Evolutionary conservation across 2,797 vertebrate species (phyloP), one percentile per base, ranked within the genome.

Genomic region (Sebastes dallii): DNA sequence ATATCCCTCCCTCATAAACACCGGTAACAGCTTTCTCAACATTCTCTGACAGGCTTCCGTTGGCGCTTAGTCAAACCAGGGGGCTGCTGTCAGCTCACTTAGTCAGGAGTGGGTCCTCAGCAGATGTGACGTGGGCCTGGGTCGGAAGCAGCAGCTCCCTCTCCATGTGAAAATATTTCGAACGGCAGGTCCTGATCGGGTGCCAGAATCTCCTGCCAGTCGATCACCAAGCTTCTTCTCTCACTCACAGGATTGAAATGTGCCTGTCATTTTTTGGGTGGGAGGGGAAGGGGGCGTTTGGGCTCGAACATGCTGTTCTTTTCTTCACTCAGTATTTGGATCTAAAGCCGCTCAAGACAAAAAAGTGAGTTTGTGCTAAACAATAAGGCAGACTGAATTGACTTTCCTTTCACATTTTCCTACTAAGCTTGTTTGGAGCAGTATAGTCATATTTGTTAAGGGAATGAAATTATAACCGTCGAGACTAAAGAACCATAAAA

Each of bases 61-160:
- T 74, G 66, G 84, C 58, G 54, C 74, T 83, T 81, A 78, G 84
- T 90, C 91, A 89, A 77, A 90, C 81, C 46, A 65, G 54, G 80
- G 66, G 70, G 80, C 46, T 83, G 73, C 85, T 87, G 90, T 91
- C 83, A 82, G 68, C 81, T 89, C 77, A 80, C 72, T 85, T 80
- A 77, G 86, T 90, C 87, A 88, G 86, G 71, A 92, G 81, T 84
- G 65, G 82, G 85, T 89, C 80, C 65, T 91, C 85, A 92, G 84
- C 94, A 95, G 93, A 93, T 94, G 94, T 94, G 91, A 92, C 78
- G 91, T 94, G 94, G 93, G 92, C 87, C 68, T 77, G 76, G 77
- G 84, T 90, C 82, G 86, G 79, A 90, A 91, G 86, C 83, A 84
- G 88, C 88, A 90, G 88, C 82, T 92, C 86, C 72, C 36, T 86